Evolutionary conservation across 2,113 vertebrate species (phyloP), one percentile per base, ranked within the genome.

Genomic region (Shinisaurus crocodilurus): DNA sequence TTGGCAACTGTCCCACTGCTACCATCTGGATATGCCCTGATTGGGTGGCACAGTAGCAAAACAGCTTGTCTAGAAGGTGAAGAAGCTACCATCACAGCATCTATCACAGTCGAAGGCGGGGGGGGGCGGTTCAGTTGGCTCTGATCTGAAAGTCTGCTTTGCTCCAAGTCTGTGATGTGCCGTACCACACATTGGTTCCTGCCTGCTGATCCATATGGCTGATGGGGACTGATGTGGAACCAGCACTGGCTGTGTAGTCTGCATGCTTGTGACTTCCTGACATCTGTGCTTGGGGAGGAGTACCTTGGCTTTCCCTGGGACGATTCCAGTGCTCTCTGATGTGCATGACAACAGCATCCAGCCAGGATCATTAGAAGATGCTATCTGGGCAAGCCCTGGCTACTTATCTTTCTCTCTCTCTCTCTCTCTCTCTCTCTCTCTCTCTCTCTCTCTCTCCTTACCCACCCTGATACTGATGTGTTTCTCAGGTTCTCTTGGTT

Each of bases 341-440:
- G 50, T 29, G 25, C 50, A 29, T 72, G 18, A 23, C 48, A 23
- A 83, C 34, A 23, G 23, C 63, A 15, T 63, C 76, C 13, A 69
- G 76, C 18, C 12, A 23, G 32, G 12, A 69, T 50, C 32, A 50
- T 20, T 37, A 37, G 20, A 67, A 34, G n/a, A 69, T 70, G 1
- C 20, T 48, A 48, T 92, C 90, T 88, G 84, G n/a, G 3, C 10
- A 9, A 75, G 37, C 54, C 72, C 5, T 48, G 1, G 29, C 43
- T 82, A 74, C 76, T 3, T 67, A 18, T 4, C 43, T 27, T 37
- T 7, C 0, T 16, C 18, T 54, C 43, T 20, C 1, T 25, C 15
- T 34, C 40, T 0, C 0, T 75, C 63, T 76, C 60, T 5, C 20
- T n/a, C n/a, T 4, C 43, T 27, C 43, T 7, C 0, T 16, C 18